Evolutionary conservation across 2,797 vertebrate species (phyloP).

Genomic region (Pseudochaenichthys georgianus): DNA sequence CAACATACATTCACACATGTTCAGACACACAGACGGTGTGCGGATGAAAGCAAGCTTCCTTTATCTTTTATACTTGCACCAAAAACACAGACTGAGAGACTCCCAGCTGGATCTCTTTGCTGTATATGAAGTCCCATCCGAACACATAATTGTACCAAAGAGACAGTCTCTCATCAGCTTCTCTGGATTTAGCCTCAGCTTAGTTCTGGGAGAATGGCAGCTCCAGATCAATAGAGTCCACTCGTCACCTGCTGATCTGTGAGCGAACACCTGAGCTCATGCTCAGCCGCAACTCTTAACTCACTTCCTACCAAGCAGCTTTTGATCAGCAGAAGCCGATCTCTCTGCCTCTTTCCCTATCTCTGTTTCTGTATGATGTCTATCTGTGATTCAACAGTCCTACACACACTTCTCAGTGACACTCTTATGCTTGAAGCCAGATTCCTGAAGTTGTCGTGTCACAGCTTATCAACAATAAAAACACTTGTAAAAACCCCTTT

Average conservation of each 20-base stretch:
- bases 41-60: constrained; percentile 14
- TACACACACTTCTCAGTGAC: constrained; percentile 2
- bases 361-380: constrained; percentile 7
- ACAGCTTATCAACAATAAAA: constrained; percentile 31
- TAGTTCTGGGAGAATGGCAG: constrained; percentile 42
- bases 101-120: constrained; percentile 21
- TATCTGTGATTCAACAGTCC: constrained; percentile 19
- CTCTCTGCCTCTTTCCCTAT: constrained; percentile 2
- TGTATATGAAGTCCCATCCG: constrained; percentile 38
- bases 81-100: constrained; percentile 6
- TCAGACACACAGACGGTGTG: constrained; percentile 10
- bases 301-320: constrained; percentile 56
- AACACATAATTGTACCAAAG: constrained; percentile 43
- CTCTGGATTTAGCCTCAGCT: constrained; percentile 50
- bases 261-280: constrained; percentile 62
- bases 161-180: constrained; percentile 32
- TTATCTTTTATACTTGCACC: constrained; percentile 7
- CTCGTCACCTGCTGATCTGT: constrained; percentile 67
- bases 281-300: constrained; percentile 52
- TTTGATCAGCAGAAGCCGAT: constrained; percentile 24
- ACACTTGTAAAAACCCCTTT: constrained; percentile 47
- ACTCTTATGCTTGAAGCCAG: constrained; percentile 13
- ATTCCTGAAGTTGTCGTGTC: constrained; percentile 66
- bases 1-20: constrained; percentile 27
- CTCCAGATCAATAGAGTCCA: constrained; percentile 59